A percentile compares a stretch with the other conserved stretches of the same genome.
Evolutionary conservation across 2,888 invertebrate species (phyloP).

Genomic region (Cataglyphis altisquamis): DNA sequence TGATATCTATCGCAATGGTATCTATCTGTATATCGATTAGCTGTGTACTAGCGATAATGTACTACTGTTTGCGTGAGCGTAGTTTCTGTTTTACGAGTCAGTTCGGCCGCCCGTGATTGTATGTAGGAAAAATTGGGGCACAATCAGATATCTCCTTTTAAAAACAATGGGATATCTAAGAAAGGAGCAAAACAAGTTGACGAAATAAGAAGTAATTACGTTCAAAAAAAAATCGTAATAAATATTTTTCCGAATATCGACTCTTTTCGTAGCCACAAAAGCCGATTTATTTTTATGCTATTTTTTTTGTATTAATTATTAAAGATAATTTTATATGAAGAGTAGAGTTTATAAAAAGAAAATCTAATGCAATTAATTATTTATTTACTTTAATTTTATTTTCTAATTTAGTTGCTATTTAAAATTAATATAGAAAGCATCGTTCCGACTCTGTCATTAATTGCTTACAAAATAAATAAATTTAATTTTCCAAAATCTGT

Average conservation of each 20-base stretch:
- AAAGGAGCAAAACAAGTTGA: background rate
- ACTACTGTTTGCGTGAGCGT: conserved; percentile 42
- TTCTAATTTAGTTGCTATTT: background rate
- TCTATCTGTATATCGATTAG: conserved; percentile 61
- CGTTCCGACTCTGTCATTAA: background rate
- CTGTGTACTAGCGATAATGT: conserved; percentile 51
- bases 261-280: background rate
- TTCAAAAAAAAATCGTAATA: background rate
- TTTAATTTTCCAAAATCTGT: background rate
- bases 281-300: background rate
- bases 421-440: background rate
- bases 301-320: background rate
- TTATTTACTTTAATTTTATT: background rate
- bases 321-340: background rate
- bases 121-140: conserved; percentile 30
- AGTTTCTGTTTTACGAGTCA: conserved; percentile 59
- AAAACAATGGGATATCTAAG: background rate
- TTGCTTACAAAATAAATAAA: background rate
- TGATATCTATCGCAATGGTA: conserved; percentile 37
- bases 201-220: background rate
- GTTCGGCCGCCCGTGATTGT: conserved; percentile 67
- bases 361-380: no score
- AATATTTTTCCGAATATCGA: background rate
- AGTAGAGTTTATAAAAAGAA: background rate
- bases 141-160: conserved; percentile 25